A percentile compares a stretch with the other conserved stretches of the same genome.
phyloP scores from a whole-genome alignment of 2,113 vertebrate species.

The Sinocyclocheilus grahami region DNA sequence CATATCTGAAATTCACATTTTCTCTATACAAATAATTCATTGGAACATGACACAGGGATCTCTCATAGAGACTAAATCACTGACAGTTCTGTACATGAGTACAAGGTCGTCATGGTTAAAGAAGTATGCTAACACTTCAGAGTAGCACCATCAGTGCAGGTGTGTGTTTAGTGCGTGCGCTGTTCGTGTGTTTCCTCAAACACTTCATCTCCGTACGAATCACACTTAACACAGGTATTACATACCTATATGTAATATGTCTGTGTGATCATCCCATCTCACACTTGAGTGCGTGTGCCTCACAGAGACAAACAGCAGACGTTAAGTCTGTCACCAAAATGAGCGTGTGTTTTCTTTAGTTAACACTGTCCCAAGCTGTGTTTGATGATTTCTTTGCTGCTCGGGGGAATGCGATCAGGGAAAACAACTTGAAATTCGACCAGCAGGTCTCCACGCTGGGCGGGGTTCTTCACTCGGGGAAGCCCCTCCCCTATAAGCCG shows the following conservation, averaged over 20 bases:
- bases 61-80: constrained; percentile 80
- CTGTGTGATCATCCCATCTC: background rate
- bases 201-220: constrained; percentile 4
- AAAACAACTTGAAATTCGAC: constrained; percentile 98
- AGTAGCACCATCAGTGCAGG: constrained; percentile 50
- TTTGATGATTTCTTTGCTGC: constrained; percentile 94
- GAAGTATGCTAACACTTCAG: constrained; percentile 40
- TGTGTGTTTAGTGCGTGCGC: constrained; percentile 14
- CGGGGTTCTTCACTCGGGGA: constrained; percentile 89
- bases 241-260: constrained; percentile 7
- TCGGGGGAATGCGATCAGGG: constrained; percentile 94
- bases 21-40: constrained; percentile 74
- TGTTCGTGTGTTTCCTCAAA: background rate
- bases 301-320: constrained; percentile 57
- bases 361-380: constrained; percentile 87
- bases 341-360: background rate
- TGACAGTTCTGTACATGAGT: constrained; percentile 75
- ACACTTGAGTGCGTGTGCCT: constrained; percentile 41
- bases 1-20: constrained; percentile 62
- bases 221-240: constrained; percentile 21
- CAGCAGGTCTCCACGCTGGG: constrained; percentile 90
- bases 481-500: constrained; percentile 92
- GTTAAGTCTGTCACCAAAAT: constrained; percentile 9
- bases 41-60: constrained; percentile 80
- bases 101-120: constrained; percentile 61